phyloP scores from a whole-genome alignment of 2,797 vertebrate species.

The Etheostoma perlongum region DNA sequence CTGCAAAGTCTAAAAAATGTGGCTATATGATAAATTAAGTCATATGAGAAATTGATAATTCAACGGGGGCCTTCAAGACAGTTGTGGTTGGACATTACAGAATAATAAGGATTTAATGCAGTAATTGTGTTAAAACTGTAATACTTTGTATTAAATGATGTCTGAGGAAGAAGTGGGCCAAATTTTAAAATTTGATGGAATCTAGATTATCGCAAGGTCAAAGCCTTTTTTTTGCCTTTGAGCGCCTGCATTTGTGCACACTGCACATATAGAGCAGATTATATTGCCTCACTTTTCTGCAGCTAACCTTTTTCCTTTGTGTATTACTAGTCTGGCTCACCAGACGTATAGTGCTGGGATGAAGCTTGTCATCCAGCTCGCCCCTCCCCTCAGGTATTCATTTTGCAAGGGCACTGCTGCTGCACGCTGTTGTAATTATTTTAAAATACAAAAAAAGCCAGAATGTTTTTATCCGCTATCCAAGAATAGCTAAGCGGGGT shows the following conservation, averaged over 20 bases:
- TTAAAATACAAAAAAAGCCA: too few species aligned
- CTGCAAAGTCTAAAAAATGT: background rate
- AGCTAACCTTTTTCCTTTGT: background rate
- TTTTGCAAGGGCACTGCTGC: too few species aligned
- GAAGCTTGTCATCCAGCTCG: too few species aligned
- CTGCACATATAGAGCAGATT: background rate
- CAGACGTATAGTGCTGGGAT: too few species aligned
- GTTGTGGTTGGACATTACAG: too few species aligned
- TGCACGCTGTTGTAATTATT: too few species aligned
- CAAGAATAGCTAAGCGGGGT: too few species aligned
- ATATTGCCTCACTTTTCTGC: background rate
- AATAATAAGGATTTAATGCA: background rate
- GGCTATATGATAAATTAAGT: background rate
- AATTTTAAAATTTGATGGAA: background rate
- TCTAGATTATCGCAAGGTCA: background rate
- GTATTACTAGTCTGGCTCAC: background rate
- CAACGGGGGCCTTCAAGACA: background rate
- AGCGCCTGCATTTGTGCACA: background rate
- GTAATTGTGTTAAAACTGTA: too few species aligned
- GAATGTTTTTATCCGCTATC: too few species aligned
- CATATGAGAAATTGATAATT: background rate
- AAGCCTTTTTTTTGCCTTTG: background rate
- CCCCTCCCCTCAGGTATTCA: too few species aligned
- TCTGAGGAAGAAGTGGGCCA: constrained; percentile 6
- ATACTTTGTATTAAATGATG: background rate